Evolutionary conservation across 2,888 invertebrate genomes (phyloP).

Genomic region (Heliothis peltigera): DNA sequence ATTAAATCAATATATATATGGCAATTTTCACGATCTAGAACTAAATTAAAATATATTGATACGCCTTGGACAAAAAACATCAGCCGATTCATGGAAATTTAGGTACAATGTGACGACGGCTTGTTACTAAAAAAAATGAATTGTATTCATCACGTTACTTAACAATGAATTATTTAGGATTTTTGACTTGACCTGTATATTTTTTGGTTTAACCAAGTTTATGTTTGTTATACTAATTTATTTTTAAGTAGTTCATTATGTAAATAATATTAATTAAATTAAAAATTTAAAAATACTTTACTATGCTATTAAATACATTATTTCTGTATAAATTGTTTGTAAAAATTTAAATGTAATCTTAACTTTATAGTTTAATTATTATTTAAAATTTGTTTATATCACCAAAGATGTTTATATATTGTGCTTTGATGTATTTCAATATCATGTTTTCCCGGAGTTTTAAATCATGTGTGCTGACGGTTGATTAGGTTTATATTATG

Average conservation of each 20-base stretch:
- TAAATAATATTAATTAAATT: conserved; percentile 31
- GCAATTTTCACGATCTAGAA: too few relatives aligned
- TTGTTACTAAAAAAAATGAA: background rate
- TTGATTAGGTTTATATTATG: background rate
- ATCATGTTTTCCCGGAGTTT: background rate
- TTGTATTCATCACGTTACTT: background rate
- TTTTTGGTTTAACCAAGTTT: background rate
- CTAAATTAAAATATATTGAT: too few relatives aligned
- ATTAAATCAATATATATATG: too few relatives aligned
- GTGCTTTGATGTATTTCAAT: conserved; percentile 24
- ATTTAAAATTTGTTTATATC: conserved; percentile 30
- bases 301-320: conserved; percentile 18
- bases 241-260: conserved; percentile 14
- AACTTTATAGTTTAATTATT: conserved; percentile 21
- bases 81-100: too few relatives aligned
- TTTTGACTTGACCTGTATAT: background rate
- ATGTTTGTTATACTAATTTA: conserved; percentile 7
- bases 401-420: conserved; percentile 58
- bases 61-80: too few relatives aligned
- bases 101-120: background rate
- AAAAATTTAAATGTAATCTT: conserved; percentile 5
- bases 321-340: conserved; percentile 24
- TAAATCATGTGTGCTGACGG: conserved; percentile 5
- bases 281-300: conserved; percentile 11
- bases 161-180: background rate